phyloP scores from a whole-genome alignment of 2,888 invertebrate species.

The Barypeithes pellucidus region DNA sequence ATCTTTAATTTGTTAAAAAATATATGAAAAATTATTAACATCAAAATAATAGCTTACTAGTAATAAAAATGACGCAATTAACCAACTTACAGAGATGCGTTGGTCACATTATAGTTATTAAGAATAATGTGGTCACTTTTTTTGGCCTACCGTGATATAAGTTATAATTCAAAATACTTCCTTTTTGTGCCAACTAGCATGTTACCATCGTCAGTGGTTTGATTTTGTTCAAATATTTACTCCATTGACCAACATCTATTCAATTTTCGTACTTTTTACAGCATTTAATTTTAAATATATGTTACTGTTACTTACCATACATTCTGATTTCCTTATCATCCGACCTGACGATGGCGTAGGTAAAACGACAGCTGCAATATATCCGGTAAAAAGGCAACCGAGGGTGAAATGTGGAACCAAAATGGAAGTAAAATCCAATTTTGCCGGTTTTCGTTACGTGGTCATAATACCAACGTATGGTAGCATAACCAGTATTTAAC shows the following conservation, averaged over 20 bases:
- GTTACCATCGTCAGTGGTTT: too few relatives aligned
- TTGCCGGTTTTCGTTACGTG: constrained; percentile 40
- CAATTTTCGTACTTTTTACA: background rate
- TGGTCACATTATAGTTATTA: too few relatives aligned
- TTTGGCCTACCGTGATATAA: too few relatives aligned
- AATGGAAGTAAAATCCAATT: constrained; percentile 50
- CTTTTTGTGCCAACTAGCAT: too few relatives aligned
- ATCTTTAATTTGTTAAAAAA: too few relatives aligned
- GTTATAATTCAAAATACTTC: too few relatives aligned
- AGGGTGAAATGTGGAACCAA: constrained; percentile 55
- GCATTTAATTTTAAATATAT: background rate
- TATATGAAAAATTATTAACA: too few relatives aligned
- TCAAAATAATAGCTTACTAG: too few relatives aligned
- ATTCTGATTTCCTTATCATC: constrained; percentile 48
- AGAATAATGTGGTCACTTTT: too few relatives aligned
- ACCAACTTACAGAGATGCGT: too few relatives aligned
- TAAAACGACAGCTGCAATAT: constrained; percentile 56
- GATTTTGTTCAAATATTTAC: too few relatives aligned
- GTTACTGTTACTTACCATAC: constrained; percentile 33
- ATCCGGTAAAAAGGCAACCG: constrained; percentile 55
- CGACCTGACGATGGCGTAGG: constrained; percentile 46
- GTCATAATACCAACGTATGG: constrained; percentile 24
- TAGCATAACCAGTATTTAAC: constrained; percentile 14
- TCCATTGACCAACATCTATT: background rate
- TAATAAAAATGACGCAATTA: too few relatives aligned